phyloP scores from a whole-genome alignment of 2,113 vertebrate species.

The Acanthochromis polyacanthus region DNA sequence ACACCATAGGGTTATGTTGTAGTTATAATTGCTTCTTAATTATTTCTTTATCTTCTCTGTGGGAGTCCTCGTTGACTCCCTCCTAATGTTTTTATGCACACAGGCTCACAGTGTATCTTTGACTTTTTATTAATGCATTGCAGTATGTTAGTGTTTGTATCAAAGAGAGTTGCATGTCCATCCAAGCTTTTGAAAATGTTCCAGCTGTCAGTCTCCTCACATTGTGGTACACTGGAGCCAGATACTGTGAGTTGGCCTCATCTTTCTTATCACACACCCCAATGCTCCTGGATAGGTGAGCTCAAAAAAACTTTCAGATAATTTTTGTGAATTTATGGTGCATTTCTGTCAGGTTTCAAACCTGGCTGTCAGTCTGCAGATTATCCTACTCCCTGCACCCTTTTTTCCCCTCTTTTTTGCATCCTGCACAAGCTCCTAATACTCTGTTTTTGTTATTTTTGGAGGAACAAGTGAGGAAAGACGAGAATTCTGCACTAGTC shows the following conservation, averaged over 20 bases:
- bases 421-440: background rate
- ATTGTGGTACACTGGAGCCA: background rate
- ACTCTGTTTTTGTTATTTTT: background rate
- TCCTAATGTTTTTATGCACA: background rate
- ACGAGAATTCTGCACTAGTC: background rate
- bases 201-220: conserved; percentile 17
- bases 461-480: background rate
- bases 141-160: background rate
- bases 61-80: conserved; percentile 14
- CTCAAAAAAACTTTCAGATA: background rate
- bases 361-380: background rate
- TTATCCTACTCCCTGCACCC: background rate
- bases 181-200: background rate
- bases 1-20: conserved; percentile 16
- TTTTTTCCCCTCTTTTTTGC: background rate
- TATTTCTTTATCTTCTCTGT: conserved; percentile 26
- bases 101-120: background rate
- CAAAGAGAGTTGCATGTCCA: background rate
- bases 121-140: conserved; percentile 10
- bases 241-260: background rate
- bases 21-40: conserved; percentile 29
- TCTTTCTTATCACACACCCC: conserved; percentile 1
- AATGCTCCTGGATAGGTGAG: background rate
- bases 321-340: background rate
- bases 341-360: background rate